Conservation (phyloP, 2,113 vertebrate genomes). For the Scolopax mira region DNA sequence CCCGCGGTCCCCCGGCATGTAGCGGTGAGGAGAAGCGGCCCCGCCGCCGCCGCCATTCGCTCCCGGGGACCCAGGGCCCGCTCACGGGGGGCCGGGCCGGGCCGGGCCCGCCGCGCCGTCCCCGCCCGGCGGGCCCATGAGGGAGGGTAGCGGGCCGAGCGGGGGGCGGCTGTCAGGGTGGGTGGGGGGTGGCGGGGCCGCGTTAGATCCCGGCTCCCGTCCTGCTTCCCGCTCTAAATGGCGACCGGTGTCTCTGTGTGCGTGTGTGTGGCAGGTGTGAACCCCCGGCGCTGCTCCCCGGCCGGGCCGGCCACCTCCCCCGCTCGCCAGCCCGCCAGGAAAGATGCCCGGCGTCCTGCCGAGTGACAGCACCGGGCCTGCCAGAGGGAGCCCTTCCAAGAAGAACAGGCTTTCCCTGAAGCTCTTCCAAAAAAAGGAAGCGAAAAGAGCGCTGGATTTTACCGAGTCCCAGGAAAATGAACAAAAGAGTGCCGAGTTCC, state of each 20-base stretch:
- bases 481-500: slow-evolving; percentile 62
- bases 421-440: slow-evolving; percentile 95
- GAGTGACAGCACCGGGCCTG: slow-evolving; percentile 75
- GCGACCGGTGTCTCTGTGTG: not conserved
- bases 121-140: not conserved
- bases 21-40: not conserved
- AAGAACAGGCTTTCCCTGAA: slow-evolving; percentile 90
- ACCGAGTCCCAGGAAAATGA: slow-evolving; percentile 84
- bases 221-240: not conserved
- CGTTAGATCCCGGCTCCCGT: not conserved
- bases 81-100: not conserved
- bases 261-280: slow-evolving; percentile 41
- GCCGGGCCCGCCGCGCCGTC: not conserved
- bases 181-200: not conserved
- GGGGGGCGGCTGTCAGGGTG: not conserved
- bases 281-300: not conserved
- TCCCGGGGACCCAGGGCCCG: not conserved
- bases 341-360: slow-evolving; percentile 88
- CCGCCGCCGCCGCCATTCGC: not conserved
- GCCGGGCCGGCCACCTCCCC: not conserved
- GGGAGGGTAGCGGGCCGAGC: not conserved
- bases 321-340: not conserved
- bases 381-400: slow-evolving; percentile 83
- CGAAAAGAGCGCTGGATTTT: slow-evolving; percentile 92
- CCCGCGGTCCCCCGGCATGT: not conserved